Evolutionary conservation across 2,797 vertebrate species (phyloP), one percentile per base, ranked within the genome.

Genomic region (Sebastes steindachneri): DNA sequence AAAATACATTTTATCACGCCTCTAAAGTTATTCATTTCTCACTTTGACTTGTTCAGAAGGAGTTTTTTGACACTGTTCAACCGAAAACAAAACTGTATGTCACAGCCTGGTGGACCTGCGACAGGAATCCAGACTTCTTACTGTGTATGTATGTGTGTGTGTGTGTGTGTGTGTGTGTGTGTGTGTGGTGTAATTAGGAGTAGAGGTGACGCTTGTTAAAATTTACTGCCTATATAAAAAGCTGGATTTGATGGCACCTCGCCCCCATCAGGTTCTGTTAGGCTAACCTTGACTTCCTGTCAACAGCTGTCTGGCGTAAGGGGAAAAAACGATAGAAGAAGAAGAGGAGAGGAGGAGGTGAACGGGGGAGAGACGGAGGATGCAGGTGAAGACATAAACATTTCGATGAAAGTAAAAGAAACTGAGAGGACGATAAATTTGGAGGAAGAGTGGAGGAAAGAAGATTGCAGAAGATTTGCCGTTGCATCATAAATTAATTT

Each of bases 261-360:
- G 8, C 35, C 77, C 68, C 66, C 73, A 45, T 77, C 81, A 57
- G 70, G 26, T 70, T 75, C 65, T 66, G 79, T 80, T 77, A 57
- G 67, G 69, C 35, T 89, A 77, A 92, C 89, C 90, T 92, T 90
- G 88, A 91, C 81, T 90, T 82, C 70, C 73, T 88, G 85, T 86
- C 83, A 79, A 69, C 75, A 71, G 81, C 86, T 76, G 84, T 60
- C 55, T 74, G 60, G n/a, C 7, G 35, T 26, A 23, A 12, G 10
- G 9, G 10, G 19, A n/a, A 19, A 11, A 64, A 62, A 59, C 3
- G 7, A 68, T 21, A 23, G 31, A 45, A 19, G 54, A 37, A 2
- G 75, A 19, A 2, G 75, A 19, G 25, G 48, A 21, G 8, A 23
- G 9, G 25, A 62, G 45, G 77, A 72, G 1, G 8, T 54, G 35